phyloP scores from a whole-genome alignment of 1,140 invertebrate genomes.

The Pseudomyrmex gracilis region DNA sequence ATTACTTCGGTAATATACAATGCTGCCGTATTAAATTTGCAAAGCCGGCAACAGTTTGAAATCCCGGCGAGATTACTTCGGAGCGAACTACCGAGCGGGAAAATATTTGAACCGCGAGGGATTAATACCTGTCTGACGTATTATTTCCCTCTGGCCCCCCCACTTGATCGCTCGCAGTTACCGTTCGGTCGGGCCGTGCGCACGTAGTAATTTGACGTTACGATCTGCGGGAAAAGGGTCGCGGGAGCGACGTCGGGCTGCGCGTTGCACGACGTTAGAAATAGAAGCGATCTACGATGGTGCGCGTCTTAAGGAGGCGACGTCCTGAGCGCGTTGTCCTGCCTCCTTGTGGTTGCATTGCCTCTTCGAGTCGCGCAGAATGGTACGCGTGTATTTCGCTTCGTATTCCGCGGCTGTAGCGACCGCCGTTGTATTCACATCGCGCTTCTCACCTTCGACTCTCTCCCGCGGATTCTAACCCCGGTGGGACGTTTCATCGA shows the following conservation, averaged over 20 bases:
- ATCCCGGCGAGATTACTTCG: slow-evolving; percentile 41
- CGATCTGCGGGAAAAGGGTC: slow-evolving; percentile 59
- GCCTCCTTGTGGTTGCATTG: slow-evolving; percentile 35
- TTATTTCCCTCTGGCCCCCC: slow-evolving; percentile 42
- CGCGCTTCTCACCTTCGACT: slow-evolving; percentile 68
- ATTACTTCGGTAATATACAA: not conserved
- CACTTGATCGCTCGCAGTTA: slow-evolving; percentile 50
- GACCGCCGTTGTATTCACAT: slow-evolving; percentile 59
- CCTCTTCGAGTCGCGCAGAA: slow-evolving; percentile 51
- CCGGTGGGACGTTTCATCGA: slow-evolving; percentile 67
- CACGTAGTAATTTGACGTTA: slow-evolving; percentile 71
- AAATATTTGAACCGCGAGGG: slow-evolving; percentile 60
- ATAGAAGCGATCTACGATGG: slow-evolving; percentile 64
- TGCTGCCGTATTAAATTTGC: slow-evolving; percentile 13
- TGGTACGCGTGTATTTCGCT: slow-evolving; percentile 27
- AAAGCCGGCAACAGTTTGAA: slow-evolving; percentile 25
- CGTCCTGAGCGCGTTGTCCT: slow-evolving; percentile 18
- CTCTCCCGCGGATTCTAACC: slow-evolving; percentile 71
- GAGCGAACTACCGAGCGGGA: slow-evolving; percentile 54
- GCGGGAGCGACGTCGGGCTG: slow-evolving; percentile 50
- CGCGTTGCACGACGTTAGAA: slow-evolving; percentile 69
- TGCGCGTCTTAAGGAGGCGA: slow-evolving; percentile 26
- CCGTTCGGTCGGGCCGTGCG: slow-evolving; percentile 54
- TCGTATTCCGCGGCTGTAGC: slow-evolving; percentile 32
- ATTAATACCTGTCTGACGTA: slow-evolving; percentile 59